Percentiles rank a stretch among this genome's conserved stretches.
Evolutionary conservation across 2,113 vertebrate genomes (phyloP).

Genomic region (Dipodomys stephensi): DNA sequence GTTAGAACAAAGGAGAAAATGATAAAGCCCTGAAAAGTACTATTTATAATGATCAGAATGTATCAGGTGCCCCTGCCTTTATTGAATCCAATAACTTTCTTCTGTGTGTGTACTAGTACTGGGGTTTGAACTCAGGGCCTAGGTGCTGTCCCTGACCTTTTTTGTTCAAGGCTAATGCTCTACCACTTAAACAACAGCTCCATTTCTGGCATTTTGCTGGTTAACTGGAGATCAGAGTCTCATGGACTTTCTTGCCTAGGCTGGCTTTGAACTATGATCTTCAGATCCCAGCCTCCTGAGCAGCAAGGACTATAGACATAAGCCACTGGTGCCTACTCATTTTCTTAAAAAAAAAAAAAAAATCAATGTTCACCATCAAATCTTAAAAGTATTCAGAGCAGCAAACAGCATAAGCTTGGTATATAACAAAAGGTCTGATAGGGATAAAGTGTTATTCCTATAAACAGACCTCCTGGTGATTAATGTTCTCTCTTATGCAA

Average conservation of each 20-base stretch:
- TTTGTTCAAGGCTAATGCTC: too few species aligned
- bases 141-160: too few species aligned
- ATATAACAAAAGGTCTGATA: background rate
- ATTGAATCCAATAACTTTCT: conserved; percentile 70
- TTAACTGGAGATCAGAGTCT: too few species aligned
- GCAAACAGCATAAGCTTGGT: background rate
- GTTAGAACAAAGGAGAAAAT: conserved; percentile 63
- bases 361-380: conserved; percentile 61
- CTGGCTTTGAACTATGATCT: too few species aligned
- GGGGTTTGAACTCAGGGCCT: too few species aligned
- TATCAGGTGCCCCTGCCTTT: background rate
- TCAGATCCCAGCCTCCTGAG: too few species aligned
- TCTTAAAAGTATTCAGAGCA: conserved; percentile 65
- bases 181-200: too few species aligned
- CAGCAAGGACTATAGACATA: too few species aligned
- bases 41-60: conserved; percentile 62
- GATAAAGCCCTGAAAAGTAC: conserved; percentile 68
- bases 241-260: too few species aligned
- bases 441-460: background rate
- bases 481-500: background rate
- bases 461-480: background rate
- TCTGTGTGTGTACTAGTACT: background rate
- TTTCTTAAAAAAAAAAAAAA: background rate
- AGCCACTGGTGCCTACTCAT: too few species aligned
- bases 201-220: too few species aligned